Percentiles rank a stretch among this genome's conserved stretches.
Evolutionary conservation across 2,113 vertebrate genomes (phyloP).

Genomic region (Gasterosteus aculeatus): DNA sequence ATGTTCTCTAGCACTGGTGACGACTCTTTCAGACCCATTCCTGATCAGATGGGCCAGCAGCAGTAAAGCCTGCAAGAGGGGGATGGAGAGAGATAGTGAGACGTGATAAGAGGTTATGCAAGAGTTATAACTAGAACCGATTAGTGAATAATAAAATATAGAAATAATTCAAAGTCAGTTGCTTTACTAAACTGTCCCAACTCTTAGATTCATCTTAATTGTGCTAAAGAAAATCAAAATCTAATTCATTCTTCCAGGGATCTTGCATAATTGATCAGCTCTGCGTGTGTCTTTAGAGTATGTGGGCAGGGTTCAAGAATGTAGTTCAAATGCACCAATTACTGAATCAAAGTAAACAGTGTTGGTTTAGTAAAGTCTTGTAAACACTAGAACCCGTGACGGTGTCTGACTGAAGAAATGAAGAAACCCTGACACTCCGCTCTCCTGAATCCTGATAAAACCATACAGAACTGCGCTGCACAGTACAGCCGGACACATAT

Average conservation of each 20-base stretch:
- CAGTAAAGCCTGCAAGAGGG: slow-evolving; percentile 87
- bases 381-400: not conserved
- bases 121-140: not conserved
- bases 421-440: not conserved
- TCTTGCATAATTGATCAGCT: not conserved
- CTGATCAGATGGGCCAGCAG: slow-evolving; percentile 98
- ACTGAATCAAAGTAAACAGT: not conserved
- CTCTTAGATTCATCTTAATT: not conserved
- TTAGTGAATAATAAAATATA: slow-evolving; percentile 1
- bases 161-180: not conserved
- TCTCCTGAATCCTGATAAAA: not conserved
- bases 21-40: slow-evolving; percentile 98
- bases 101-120: not conserved
- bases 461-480: not conserved
- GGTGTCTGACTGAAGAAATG: not conserved
- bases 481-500: not conserved
- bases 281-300: not conserved
- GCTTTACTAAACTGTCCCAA: not conserved
- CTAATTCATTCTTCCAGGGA: not conserved
- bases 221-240: slow-evolving; percentile 1
- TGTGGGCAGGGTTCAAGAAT: not conserved
- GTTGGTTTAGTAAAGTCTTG: not conserved
- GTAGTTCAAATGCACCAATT: not conserved
- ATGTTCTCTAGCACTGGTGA: slow-evolving; percentile 99
- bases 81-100: not conserved